Evolutionary conservation across 2,888 invertebrate species (phyloP).

Genomic region (Dynastes maya): DNA sequence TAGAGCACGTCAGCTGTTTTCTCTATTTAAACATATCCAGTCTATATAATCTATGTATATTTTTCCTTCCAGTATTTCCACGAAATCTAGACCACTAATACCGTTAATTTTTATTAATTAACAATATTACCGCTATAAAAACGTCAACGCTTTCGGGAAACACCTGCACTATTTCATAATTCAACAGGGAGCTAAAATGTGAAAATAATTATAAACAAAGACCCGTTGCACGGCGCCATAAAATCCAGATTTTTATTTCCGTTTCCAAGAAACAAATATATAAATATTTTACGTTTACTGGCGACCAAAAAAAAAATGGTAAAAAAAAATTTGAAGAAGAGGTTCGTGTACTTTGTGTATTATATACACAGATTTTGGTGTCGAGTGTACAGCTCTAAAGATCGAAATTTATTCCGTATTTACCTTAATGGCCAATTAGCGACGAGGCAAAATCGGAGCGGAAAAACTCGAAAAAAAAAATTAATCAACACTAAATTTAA

Average conservation of each 20-base stretch:
- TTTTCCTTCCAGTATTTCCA: not conserved
- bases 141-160: slow-evolving; percentile 4
- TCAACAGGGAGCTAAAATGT: slow-evolving; percentile 24
- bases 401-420: slow-evolving; percentile 26
- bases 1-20: too few relatives aligned
- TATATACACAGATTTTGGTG: not conserved
- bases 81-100: not conserved
- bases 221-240: not conserved
- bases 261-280: slow-evolving; percentile 24
- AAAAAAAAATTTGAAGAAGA: not conserved
- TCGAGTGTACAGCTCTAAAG: slow-evolving; percentile 6
- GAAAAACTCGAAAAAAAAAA: slow-evolving; percentile 9
- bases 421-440: slow-evolving; percentile 1
- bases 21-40: not conserved
- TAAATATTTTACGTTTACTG: slow-evolving; percentile 5
- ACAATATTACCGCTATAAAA: slow-evolving; percentile 12
- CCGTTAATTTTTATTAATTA: slow-evolving; percentile 15
- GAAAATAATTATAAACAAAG: slow-evolving; percentile 40
- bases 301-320: not conserved
- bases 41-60: not conserved
- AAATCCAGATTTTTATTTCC: slow-evolving; percentile 34
- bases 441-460: slow-evolving; percentile 17
- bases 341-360: not conserved
- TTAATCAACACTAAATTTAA: slow-evolving; percentile 32
- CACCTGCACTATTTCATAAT: slow-evolving; percentile 45